Evolutionary conservation across 2,888 invertebrate genomes (phyloP).

Genomic region (Acanthosepion lycidas): DNA sequence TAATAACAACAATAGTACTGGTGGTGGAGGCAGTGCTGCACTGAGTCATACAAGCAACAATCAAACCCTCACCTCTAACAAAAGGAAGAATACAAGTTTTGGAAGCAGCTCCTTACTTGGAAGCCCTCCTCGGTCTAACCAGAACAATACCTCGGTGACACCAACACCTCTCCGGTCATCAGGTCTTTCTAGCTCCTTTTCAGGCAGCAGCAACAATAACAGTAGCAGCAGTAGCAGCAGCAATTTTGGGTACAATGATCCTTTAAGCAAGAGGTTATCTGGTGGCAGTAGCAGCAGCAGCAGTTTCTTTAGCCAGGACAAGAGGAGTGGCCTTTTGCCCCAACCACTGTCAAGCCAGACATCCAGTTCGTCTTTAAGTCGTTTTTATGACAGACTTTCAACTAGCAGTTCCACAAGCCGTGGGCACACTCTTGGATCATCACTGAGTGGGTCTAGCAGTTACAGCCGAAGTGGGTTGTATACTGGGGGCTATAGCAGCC

Average conservation of each 20-base stretch:
- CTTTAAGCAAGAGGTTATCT: not conserved
- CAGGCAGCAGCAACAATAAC: not conserved
- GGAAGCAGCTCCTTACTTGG: constrained; percentile 23
- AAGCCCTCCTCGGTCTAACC: not conserved
- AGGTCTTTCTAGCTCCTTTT: constrained; percentile 36
- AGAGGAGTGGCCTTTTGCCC: constrained; percentile 34
- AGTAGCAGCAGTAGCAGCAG: not conserved
- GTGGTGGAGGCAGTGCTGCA: not conserved
- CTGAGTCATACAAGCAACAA: not conserved
- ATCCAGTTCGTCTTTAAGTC: constrained; percentile 24
- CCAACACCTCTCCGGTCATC: not conserved
- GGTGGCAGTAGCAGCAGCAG: not conserved
- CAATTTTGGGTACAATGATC: constrained; percentile 35
- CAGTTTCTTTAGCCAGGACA: constrained; percentile 23
- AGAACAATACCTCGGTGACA: not conserved
- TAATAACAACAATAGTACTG: too few species aligned
- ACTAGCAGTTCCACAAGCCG: constrained; percentile 6
- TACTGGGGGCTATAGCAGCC: not conserved
- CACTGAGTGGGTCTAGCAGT: constrained; percentile 34
- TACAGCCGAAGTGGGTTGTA: constrained; percentile 41
- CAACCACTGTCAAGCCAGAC: constrained; percentile 4
- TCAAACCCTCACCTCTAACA: not conserved
- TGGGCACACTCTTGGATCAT: not conserved
- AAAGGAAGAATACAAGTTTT: constrained; percentile 24
- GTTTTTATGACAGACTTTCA: constrained; percentile 36